phyloP scores from a whole-genome alignment of 2,797 vertebrate species.

The Notolabrus celidotus region DNA sequence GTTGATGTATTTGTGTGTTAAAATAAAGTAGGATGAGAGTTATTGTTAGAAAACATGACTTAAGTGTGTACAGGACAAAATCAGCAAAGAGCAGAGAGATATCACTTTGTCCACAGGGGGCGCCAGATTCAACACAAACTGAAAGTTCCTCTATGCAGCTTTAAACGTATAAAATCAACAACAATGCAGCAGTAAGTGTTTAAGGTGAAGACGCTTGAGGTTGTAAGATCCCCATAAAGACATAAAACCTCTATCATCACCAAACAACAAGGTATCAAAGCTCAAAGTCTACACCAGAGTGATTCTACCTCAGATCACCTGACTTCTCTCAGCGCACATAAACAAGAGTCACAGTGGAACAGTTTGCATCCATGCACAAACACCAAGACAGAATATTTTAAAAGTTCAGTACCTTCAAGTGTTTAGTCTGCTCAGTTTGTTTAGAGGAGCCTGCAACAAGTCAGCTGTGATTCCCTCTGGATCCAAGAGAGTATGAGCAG shows the following conservation, averaged over 20 bases:
- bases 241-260: slow-evolving; percentile 30
- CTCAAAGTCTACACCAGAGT: slow-evolving; percentile 13
- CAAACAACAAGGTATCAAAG: neutral
- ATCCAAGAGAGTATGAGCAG: slow-evolving; percentile 39
- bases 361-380: neutral
- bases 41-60: no score
- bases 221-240: neutral
- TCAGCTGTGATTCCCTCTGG: slow-evolving; percentile 32
- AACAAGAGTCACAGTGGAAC: neutral
- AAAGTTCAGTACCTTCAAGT: slow-evolving; percentile 52
- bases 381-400: neutral
- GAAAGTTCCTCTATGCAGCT: no score
- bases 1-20: no score
- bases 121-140: no score
- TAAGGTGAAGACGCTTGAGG: neutral
- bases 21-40: no score
- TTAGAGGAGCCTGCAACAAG: slow-evolving; percentile 39
- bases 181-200: no score
- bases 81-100: no score
- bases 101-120: no score
- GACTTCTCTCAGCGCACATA: no score
- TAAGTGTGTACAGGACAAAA: no score
- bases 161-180: no score
- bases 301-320: neutral
- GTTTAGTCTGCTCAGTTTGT: slow-evolving; percentile 12